Percentiles rank a stretch among this genome's conserved stretches.
phyloP scores from a whole-genome alignment of 2,888 invertebrate genomes.

The Imbricaverruca yamaguchii region DNA sequence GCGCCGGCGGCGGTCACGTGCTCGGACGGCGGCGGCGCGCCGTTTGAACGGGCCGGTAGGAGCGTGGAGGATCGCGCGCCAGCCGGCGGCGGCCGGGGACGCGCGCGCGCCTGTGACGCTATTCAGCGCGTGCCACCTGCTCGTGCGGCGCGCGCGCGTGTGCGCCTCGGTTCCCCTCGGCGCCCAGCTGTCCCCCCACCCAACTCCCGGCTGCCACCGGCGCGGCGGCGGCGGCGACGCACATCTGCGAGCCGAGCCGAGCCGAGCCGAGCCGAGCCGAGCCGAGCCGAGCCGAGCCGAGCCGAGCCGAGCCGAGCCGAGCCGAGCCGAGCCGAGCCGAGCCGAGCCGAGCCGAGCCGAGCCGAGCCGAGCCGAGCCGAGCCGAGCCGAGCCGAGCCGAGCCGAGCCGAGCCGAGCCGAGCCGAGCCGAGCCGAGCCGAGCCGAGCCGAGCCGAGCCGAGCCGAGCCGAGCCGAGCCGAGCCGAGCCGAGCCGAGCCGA shows the following conservation, averaged over 20 bases:
- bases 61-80: constrained; percentile 5
- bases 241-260: background rate
- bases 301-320: too few species aligned
- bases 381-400: too few species aligned
- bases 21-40: background rate
- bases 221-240: background rate
- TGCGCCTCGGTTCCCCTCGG: background rate
- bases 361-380: too few species aligned
- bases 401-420: too few species aligned
- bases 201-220: background rate
- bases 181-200: background rate
- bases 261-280: too few species aligned
- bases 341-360: too few species aligned
- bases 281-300: too few species aligned
- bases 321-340: too few species aligned
- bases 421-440: too few species aligned
- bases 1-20: background rate
- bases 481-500: too few species aligned
- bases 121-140: constrained; percentile 12
- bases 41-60: background rate
- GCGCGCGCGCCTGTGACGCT: constrained; percentile 8
- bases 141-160: background rate
- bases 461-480: too few species aligned
- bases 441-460: too few species aligned
- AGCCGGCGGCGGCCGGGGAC: background rate